Conservation (phyloP, 2,113 vertebrate species). For the Bubo bubo region DNA sequence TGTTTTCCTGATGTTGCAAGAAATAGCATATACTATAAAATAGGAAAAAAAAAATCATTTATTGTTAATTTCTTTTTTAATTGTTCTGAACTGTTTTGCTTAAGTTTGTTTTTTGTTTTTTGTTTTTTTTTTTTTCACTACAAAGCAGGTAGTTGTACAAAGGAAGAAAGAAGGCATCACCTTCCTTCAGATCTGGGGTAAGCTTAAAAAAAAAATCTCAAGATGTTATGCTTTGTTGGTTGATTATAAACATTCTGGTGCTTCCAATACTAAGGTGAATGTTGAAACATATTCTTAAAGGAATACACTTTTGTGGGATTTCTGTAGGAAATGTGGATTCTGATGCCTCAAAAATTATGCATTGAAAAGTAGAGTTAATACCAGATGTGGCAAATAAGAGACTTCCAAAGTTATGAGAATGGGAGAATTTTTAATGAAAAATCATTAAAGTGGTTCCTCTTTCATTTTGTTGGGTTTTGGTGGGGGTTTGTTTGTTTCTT, state of each 20-base stretch:
- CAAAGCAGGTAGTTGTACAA: background rate
- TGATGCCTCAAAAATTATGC: background rate
- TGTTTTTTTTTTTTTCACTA: no score
- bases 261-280: background rate
- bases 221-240: background rate
- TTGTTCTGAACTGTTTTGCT: background rate
- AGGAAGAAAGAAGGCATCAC: background rate
- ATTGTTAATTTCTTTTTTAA: background rate
- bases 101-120: no score
- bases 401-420: background rate
- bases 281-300: background rate
- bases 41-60: accelerated
- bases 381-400: background rate
- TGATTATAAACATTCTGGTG: background rate
- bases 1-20: background rate
- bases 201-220: background rate
- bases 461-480: background rate
- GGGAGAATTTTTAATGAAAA: background rate
- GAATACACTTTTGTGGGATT: background rate
- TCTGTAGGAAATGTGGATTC: background rate
- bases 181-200: background rate
- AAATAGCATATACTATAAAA: background rate
- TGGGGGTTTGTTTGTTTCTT: background rate
- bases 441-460: background rate
- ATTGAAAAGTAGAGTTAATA: background rate